phyloP scores from a whole-genome alignment of 2,797 vertebrate genomes.

The Prionace glauca region DNA sequence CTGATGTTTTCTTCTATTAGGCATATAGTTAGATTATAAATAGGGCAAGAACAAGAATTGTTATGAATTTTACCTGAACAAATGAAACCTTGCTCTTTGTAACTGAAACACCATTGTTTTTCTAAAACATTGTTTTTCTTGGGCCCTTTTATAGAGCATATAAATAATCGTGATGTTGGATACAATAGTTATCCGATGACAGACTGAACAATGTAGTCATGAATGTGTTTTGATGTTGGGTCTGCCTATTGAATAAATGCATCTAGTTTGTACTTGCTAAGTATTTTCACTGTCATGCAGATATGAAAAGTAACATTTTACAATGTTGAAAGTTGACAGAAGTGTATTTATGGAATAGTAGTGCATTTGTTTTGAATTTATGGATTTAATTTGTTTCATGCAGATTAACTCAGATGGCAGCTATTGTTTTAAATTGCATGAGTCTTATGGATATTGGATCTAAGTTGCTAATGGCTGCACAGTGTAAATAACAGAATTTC shows the following conservation, averaged over 20 bases:
- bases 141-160: neutral
- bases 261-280: neutral
- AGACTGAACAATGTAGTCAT: neutral
- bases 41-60: neutral
- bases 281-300: neutral
- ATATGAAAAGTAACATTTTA: neutral
- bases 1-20: neutral
- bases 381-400: neutral
- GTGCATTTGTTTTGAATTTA: neutral
- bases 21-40: neutral
- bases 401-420: neutral
- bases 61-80: neutral
- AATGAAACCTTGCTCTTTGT: neutral
- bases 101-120: neutral
- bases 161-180: neutral
- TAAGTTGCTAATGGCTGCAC: neutral
- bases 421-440: neutral
- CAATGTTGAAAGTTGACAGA: neutral
- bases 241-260: neutral
- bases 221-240: constrained; percentile 8
- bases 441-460: neutral
- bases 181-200: neutral
- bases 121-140: neutral
- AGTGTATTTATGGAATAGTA: neutral
- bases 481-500: neutral